phyloP scores from a whole-genome alignment of 1,140 invertebrate genomes.

The Berghia stephanieae region DNA sequence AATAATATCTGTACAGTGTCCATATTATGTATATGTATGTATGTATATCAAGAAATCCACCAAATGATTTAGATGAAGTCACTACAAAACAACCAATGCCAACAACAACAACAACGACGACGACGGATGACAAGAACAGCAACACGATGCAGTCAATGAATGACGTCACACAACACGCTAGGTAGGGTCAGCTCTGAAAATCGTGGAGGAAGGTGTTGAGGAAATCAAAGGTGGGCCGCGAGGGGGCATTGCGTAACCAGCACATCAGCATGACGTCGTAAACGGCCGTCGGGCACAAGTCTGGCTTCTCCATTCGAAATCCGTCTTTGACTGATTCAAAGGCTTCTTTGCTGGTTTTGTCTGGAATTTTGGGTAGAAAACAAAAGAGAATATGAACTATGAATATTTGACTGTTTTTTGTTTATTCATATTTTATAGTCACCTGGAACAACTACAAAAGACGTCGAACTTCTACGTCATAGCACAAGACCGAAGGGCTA shows the following conservation, averaged over 20 bases:
- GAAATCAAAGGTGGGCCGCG: slow-evolving; percentile 61
- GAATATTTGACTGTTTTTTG: no score
- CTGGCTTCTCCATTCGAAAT: slow-evolving; percentile 56
- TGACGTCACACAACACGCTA: neutral
- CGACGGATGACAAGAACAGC: no score
- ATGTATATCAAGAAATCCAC: neutral
- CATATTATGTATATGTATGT: neutral
- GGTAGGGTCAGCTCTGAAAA: slow-evolving; percentile 41
- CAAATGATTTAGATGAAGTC: neutral
- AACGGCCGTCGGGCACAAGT: slow-evolving; percentile 55
- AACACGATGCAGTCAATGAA: neutral
- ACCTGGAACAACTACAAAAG: no score
- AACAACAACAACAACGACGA: neutral
- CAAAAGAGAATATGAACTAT: neutral
- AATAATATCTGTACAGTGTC: neutral
- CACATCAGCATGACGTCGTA: slow-evolving; percentile 59
- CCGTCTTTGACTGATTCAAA: slow-evolving; percentile 60
- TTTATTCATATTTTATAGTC: no score
- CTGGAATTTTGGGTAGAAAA: slow-evolving; percentile 46
- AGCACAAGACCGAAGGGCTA: no score
- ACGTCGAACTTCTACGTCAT: no score
- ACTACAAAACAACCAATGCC: neutral
- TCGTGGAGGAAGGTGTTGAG: slow-evolving; percentile 63
- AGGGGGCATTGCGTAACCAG: slow-evolving; percentile 57
- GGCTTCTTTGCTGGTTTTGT: slow-evolving; percentile 57